These are phyloP conservation scores for Lasiurus borealis DNA, from an alignment of 2,113 vertebrate species.

Conservation along the genomic window DNA sequence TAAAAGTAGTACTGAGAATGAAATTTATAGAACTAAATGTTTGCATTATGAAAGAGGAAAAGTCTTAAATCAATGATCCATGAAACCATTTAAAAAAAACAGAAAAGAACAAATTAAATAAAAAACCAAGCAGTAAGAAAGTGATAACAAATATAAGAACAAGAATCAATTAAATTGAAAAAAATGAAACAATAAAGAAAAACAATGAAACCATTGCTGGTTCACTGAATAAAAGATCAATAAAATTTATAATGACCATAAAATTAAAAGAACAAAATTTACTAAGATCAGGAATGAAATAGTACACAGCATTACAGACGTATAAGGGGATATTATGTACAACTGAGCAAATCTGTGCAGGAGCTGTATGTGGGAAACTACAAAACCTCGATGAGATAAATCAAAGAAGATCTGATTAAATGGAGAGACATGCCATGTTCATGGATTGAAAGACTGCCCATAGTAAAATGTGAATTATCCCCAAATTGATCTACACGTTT, in stretches of 20 bases:
- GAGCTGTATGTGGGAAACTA: neutral
- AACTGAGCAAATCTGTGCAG: neutral
- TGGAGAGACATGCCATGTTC: neutral
- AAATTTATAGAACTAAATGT: conserved; percentile 32
- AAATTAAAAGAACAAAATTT: conserved; percentile 9
- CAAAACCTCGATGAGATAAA: conserved; percentile 5
- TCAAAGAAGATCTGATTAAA: conserved; percentile 4
- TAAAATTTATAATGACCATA: neutral
- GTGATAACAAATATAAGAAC: neutral
- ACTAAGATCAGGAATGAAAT: neutral
- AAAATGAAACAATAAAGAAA: neutral
- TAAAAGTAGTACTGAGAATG: conserved; percentile 41
- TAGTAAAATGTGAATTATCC: neutral
- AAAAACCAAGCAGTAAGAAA: neutral
- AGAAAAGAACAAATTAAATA: neutral
- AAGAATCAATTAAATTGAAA: conserved; percentile 17
- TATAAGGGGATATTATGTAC: neutral
- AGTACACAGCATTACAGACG: neutral
- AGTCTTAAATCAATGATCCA: neutral
- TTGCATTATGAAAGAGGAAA: neutral
- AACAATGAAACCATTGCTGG: neutral
- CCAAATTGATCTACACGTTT: neutral
- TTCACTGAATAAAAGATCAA: neutral
- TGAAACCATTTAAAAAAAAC: neutral
- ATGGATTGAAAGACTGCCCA: neutral